Evolutionary conservation across 1,140 invertebrate genomes (phyloP).

Genomic region (Drosophila melanica): DNA sequence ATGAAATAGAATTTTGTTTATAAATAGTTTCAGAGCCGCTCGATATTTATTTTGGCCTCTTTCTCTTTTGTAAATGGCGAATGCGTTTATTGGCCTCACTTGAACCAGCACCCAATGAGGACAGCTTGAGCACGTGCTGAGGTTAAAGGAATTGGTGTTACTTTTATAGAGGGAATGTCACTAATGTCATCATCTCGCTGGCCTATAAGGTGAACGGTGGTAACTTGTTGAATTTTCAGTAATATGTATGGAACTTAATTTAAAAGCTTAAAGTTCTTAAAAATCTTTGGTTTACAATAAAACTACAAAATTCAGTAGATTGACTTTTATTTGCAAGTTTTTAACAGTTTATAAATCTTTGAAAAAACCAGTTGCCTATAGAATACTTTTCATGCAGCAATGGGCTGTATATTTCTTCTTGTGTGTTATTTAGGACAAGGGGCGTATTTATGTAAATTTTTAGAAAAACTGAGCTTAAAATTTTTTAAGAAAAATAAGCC

Average conservation of each 20-base stretch:
- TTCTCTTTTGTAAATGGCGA: conserved; percentile 45
- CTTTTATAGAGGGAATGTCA: neutral
- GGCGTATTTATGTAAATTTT: too few species aligned
- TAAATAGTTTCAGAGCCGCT: conserved; percentile 46
- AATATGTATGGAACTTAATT: neutral
- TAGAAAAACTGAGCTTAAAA: too few species aligned
- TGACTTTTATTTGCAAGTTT: too few species aligned
- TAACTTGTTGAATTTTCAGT: conserved; percentile 25
- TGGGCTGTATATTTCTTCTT: too few species aligned
- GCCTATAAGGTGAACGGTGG: neutral
- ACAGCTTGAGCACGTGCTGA: conserved; percentile 30
- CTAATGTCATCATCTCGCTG: neutral
- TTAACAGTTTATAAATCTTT: too few species aligned
- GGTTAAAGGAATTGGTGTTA: neutral
- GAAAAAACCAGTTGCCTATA: too few species aligned
- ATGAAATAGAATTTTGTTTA: conserved; percentile 43
- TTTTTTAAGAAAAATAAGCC: too few species aligned
- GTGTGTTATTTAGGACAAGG: too few species aligned
- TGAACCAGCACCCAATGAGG: conserved; percentile 14
- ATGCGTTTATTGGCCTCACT: conserved; percentile 49
- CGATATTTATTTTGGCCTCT: conserved; percentile 14
- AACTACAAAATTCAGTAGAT: too few species aligned
- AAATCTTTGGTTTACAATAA: too few species aligned
- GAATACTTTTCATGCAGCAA: too few species aligned
- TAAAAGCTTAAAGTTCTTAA: neutral